Conservation (phyloP, 2,113 vertebrate species). For the Eupsittula cactorum region DNA sequence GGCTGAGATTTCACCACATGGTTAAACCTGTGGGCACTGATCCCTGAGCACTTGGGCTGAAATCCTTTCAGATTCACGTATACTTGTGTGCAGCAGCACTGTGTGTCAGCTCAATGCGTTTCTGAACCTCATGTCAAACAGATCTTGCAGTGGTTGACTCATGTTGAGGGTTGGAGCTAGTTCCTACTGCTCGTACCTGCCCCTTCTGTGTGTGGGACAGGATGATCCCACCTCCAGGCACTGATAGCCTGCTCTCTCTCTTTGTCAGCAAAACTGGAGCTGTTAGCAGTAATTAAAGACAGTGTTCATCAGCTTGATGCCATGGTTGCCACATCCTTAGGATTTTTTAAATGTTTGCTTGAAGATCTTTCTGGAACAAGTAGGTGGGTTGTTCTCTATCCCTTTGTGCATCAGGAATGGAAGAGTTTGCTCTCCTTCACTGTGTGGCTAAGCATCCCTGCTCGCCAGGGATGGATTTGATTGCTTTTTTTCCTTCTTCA, state of each 20-base stretch:
- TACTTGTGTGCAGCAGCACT: not conserved
- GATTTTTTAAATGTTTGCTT: not conserved
- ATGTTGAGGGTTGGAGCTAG: not conserved
- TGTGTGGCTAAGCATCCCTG: not conserved
- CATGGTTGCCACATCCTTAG: not conserved
- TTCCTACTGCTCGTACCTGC: not conserved
- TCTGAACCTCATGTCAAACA: not conserved
- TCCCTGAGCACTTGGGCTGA: not conserved
- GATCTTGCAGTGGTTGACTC: not conserved
- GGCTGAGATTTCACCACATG: not conserved
- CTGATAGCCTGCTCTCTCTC: not conserved
- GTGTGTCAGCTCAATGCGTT: rapidly evolving
- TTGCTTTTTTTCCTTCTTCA: not conserved
- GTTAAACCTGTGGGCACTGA: not conserved
- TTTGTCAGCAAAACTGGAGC: not conserved
- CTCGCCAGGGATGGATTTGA: rapidly evolving
- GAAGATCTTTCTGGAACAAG: not conserved
- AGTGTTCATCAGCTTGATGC: not conserved
- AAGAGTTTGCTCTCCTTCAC: not conserved
- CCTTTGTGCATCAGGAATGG: not conserved
- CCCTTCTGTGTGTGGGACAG: not conserved
- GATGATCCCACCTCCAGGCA: not conserved
- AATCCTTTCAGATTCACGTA: not conserved
- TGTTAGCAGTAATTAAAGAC: not conserved
- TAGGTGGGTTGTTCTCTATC: not conserved